phyloP scores from a whole-genome alignment of 2,113 vertebrate genomes.

The Silurus asotus region DNA sequence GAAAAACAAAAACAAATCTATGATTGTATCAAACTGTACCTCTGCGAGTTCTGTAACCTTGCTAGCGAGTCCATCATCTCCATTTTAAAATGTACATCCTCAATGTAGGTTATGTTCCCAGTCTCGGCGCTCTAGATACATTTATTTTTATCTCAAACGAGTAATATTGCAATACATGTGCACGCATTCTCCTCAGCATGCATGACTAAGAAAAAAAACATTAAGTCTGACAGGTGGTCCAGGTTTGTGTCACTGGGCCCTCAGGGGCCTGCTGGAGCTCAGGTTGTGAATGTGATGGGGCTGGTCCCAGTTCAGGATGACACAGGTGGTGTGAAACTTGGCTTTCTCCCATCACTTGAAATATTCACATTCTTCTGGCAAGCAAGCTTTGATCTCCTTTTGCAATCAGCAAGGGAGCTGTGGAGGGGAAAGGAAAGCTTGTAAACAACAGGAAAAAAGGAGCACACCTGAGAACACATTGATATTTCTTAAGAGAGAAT shows the following conservation, averaged over 20 bases:
- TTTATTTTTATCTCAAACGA: conserved; percentile 78
- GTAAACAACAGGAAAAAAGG: conserved; percentile 75
- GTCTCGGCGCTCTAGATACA: conserved; percentile 76
- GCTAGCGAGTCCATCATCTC: conserved; percentile 24
- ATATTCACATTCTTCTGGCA: conserved; percentile 76
- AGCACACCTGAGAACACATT: conserved; percentile 79
- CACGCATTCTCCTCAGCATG: conserved; percentile 35
- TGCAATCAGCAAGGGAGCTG: conserved; percentile 69
- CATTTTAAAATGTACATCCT: conserved; percentile 55
- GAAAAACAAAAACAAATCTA: neutral
- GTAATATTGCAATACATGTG: conserved; percentile 33
- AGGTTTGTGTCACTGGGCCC: conserved; percentile 69
- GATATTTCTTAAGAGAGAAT: conserved; percentile 80
- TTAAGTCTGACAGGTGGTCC: conserved; percentile 74
- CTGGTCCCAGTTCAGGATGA: conserved; percentile 63
- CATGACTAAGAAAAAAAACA: conserved; percentile 63
- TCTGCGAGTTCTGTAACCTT: conserved; percentile 36
- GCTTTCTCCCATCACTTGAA: conserved; percentile 73
- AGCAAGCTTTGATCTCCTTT: conserved; percentile 74
- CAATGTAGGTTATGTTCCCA: conserved; percentile 69
- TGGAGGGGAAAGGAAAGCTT: conserved; percentile 60
- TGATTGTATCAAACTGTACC: neutral
- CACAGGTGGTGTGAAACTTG: conserved; percentile 74
- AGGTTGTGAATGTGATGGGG: conserved; percentile 66
- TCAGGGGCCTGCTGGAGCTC: conserved; percentile 64